phyloP scores from a whole-genome alignment of 1,140 invertebrate species.

The Eurosta solidaginis region DNA sequence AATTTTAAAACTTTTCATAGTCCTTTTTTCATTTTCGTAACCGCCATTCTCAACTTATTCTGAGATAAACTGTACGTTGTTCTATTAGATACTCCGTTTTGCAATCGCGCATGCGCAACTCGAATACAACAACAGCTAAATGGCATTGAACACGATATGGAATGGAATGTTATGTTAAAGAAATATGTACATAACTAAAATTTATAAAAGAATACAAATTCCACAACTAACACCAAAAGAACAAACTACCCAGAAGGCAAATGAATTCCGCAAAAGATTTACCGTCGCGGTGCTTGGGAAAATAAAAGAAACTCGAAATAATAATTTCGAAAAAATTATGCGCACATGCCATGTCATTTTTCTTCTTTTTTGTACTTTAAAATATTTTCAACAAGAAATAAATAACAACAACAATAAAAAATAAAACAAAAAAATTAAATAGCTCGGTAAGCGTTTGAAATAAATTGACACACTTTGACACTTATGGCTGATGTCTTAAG shows the following conservation, averaged over 20 bases:
- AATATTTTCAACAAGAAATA: no score
- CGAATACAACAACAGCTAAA: neutral
- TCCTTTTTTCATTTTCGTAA: no score
- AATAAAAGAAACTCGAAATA: neutral
- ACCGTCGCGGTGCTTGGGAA: no score
- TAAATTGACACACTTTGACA: neutral
- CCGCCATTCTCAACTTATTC: neutral
- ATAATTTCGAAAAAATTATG: conserved; percentile 17
- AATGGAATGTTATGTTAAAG: neutral
- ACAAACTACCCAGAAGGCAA: neutral
- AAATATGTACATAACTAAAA: neutral
- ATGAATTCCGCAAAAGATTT: neutral
- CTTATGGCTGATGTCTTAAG: neutral
- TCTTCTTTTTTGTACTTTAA: neutral
- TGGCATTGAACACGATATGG: neutral
- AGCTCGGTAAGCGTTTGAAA: neutral
- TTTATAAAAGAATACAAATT: neutral
- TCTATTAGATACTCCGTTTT: no score
- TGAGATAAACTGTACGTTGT: neutral
- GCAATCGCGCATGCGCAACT: neutral
- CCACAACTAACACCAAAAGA: neutral
- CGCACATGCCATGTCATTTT: neutral
- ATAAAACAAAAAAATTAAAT: neutral
- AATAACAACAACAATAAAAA: neutral
- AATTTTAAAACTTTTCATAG: no score